Base-by-base conservation (phyloP, 1,140 invertebrate species). In the Eufriesea mexicana region DNA sequence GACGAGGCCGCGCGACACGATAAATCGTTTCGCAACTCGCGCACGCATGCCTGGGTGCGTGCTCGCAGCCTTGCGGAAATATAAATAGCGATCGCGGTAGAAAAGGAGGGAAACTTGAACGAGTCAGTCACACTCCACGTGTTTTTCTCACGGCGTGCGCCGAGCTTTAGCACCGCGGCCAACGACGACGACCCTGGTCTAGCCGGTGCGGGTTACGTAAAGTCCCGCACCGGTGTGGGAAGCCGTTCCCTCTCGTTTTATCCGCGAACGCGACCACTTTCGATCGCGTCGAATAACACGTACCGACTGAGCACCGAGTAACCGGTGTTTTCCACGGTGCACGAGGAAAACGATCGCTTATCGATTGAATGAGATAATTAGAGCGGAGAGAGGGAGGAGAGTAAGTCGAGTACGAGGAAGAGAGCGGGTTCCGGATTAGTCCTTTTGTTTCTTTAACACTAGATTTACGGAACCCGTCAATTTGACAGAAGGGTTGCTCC, bases 1-100 rank as follows among this genome's bases (percentile, higher is more conserved):
- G 35, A 4, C 35, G 35, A 35, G 35, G 35, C 35, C 35, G 35
- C 35, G 35, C 35, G 35, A 1, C 18, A 16, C 14, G 47, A 90
- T 80, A 84, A 86, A 90, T 85, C 62, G 83, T 86, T 88, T 89
- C 84, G 88, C 83, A 86, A 88, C 20, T 62, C 16, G 70, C 64
- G 23, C 47, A 45, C 28, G 64, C 49, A 35, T 55, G 47, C 42
- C 35, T 47, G 55, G 4, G 73, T 84, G 67, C 79, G 81, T 85
- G 73, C 12, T 47, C 47, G 59, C 28, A 89, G 25, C 76, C 85
- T 83, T 73, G 85, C 84, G 77, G 86, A 86, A 89, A 82, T 88
- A 88, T 64, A 83, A 87, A 86, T 82, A 59, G 70, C 54, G 79
- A 73, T 57, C 49, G 51, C 35, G 47, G 6, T 55, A 66, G 42